Percentiles rank a stretch among this genome's conserved stretches.
Evolutionary conservation across 1,140 invertebrate genomes (phyloP).

Genomic region (Pseudomyrmex gracilis): DNA sequence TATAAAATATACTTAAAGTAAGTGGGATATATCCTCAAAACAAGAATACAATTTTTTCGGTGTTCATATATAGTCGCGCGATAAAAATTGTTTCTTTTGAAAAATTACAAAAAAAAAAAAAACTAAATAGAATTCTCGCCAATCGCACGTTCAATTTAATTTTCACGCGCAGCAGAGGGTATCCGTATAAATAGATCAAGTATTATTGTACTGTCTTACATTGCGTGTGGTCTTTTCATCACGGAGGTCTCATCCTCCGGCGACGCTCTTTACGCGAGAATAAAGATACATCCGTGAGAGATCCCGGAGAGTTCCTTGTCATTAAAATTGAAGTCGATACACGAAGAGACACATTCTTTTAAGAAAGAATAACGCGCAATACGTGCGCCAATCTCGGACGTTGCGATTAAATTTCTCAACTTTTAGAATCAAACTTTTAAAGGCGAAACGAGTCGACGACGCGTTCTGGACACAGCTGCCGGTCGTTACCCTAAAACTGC

Average conservation of each 20-base stretch:
- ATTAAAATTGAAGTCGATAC: slow-evolving; percentile 30
- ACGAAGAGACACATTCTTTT: background rate
- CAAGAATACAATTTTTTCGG: no score
- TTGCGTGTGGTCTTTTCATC: slow-evolving; percentile 27
- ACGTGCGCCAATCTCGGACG: background rate
- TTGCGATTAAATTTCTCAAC: slow-evolving; percentile 39
- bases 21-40: no score
- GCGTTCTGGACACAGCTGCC: slow-evolving; percentile 68
- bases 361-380: background rate
- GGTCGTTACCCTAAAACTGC: slow-evolving; percentile 47
- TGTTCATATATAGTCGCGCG: background rate
- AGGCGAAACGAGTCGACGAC: slow-evolving; percentile 52
- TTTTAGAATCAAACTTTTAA: slow-evolving; percentile 65
- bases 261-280: background rate
- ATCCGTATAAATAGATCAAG: slow-evolving; percentile 31
- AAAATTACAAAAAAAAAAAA: background rate
- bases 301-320: slow-evolving; percentile 16
- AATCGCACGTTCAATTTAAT: background rate
- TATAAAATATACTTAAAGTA: no score
- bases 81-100: background rate
- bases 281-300: background rate
- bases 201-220: slow-evolving; percentile 26
- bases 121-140: slow-evolving; percentile 3
- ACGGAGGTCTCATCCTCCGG: background rate
- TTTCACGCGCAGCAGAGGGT: background rate